These are phyloP conservation scores for Cenopis cana DNA, from an alignment of 2,888 invertebrate species.

Conservation along the genomic window DNA sequence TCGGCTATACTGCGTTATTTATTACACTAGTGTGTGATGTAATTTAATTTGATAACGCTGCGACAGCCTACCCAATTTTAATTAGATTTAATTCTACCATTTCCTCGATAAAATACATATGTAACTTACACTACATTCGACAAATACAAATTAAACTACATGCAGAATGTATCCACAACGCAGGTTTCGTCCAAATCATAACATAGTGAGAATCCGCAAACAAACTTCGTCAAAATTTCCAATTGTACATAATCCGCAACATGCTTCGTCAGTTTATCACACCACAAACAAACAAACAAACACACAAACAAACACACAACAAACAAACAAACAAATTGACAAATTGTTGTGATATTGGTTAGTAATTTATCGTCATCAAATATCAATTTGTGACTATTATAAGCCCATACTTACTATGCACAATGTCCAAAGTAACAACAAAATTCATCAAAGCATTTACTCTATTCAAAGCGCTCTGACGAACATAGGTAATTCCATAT, in stretches of 20 bases:
- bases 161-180: no score
- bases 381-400: conserved; percentile 1
- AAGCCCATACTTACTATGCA: not conserved
- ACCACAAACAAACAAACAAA: no score
- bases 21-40: conserved; percentile 41
- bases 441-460: conserved; percentile 22
- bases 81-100: conserved; percentile 9
- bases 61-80: conserved; percentile 1
- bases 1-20: conserved; percentile 42
- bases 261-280: no score
- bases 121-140: not conserved
- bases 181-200: no score
- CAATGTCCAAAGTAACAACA: conserved; percentile 13
- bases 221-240: no score
- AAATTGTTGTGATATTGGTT: not conserved
- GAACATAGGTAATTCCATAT: not conserved
- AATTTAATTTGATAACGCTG: conserved; percentile 40
- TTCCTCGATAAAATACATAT: not conserved
- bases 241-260: no score
- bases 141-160: no score
- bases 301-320: no score
- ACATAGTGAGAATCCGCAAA: no score
- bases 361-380: not conserved
- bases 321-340: no score
- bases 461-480: conserved; percentile 19